Percentiles rank a stretch among this genome's conserved stretches.
Conservation (phyloP, 2,797 vertebrate genomes). For the Meda fulgida region DNA sequence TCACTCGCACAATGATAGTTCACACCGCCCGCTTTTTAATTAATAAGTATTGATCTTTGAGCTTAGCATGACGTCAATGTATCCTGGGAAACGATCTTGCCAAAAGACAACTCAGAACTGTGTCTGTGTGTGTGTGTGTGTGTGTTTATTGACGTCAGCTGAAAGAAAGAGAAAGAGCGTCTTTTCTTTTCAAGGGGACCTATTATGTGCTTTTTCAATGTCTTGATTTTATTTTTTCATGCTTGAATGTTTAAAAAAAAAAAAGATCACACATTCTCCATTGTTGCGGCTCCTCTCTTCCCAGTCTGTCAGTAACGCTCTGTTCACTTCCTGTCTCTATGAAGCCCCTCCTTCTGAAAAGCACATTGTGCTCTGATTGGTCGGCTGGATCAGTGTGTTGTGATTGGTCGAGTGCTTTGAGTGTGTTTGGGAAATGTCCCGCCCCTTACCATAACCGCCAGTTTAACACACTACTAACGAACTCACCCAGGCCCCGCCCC, state of each 20-base stretch:
- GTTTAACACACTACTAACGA: background rate
- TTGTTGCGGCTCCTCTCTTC: background rate
- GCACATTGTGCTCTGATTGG: background rate
- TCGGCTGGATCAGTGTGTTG: background rate
- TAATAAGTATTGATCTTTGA: conserved; percentile 6
- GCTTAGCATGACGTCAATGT: conserved; percentile 20
- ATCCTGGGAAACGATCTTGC: conserved; percentile 21
- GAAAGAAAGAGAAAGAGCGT: background rate
- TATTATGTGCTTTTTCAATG: background rate
- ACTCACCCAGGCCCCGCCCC: background rate
- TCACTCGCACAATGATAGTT: background rate
- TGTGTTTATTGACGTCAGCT: conserved; percentile 34
- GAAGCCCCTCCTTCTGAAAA: background rate
- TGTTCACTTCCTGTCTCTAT: background rate
- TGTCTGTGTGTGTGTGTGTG: no score
- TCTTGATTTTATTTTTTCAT: background rate
- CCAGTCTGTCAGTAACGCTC: background rate
- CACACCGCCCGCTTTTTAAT: background rate
- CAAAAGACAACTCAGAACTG: background rate
- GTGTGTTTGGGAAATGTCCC: background rate
- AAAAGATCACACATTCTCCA: background rate
- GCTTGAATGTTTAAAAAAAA: background rate
- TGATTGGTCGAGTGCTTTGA: background rate
- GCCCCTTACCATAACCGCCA: background rate
- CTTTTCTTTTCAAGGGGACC: background rate